A percentile compares a stretch with the other conserved stretches of the same genome.
Evolutionary conservation across 2,113 vertebrate genomes (phyloP).

Genomic region (Lepus europaeus): DNA sequence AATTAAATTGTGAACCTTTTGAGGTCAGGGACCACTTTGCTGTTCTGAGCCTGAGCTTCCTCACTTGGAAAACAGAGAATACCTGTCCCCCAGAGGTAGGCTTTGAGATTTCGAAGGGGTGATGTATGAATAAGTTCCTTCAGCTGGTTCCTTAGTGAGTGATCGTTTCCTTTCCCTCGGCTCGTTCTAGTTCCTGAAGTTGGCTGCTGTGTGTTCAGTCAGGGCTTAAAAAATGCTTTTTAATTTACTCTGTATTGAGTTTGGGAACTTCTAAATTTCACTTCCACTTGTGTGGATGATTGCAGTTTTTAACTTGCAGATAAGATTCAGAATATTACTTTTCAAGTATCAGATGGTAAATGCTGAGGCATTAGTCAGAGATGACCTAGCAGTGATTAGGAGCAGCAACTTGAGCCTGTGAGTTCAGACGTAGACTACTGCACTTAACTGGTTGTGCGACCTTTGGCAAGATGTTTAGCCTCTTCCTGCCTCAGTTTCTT

Average conservation of each 20-base stretch:
- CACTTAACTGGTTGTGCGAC: not conserved
- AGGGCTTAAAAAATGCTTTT: slow-evolving; percentile 9
- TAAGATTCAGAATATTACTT: slow-evolving; percentile 39
- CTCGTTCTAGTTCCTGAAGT: not conserved
- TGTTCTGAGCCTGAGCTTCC: slow-evolving; percentile 22
- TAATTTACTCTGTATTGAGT: slow-evolving; percentile 29
- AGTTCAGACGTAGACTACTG: not conserved
- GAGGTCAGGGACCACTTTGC: slow-evolving; percentile 43
- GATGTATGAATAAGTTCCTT: not conserved
- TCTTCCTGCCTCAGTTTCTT: slow-evolving; percentile 1
- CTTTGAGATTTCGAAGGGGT: slow-evolving; percentile 47
- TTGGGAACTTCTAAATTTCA: slow-evolving; percentile 47
- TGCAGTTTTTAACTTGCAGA: slow-evolving; percentile 46
- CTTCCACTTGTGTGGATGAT: slow-evolving; percentile 34
- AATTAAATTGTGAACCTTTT: slow-evolving; percentile 55
- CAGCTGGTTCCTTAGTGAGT: slow-evolving; percentile 2
- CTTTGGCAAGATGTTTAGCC: slow-evolving; percentile 37
- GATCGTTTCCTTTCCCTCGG: slow-evolving; percentile 47
- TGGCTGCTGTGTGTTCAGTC: not conserved
- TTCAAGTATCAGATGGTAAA: slow-evolving; percentile 19
- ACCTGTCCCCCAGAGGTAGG: not conserved
- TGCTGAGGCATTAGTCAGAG: not conserved
- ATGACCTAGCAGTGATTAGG: not conserved
- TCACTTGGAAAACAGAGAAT: slow-evolving; percentile 13
- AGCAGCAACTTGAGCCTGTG: not conserved